Percentiles rank a stretch among this genome's conserved stretches.
phyloP scores from a whole-genome alignment of 1,140 invertebrate species.

The Zeugodacus cucurbitae region DNA sequence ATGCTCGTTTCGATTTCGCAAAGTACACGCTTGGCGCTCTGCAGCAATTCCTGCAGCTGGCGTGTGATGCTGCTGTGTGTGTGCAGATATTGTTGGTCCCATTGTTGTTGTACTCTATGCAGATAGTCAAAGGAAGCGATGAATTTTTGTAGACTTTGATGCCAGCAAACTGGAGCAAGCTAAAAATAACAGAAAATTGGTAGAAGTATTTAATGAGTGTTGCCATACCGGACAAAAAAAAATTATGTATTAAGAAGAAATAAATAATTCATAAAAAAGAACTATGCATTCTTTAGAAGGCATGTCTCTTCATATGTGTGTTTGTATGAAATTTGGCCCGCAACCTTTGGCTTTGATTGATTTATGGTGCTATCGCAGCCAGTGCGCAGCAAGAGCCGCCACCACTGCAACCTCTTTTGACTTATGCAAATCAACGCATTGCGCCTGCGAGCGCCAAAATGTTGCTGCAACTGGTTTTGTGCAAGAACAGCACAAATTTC shows the following conservation, averaged over 20 bases:
- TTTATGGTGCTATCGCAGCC: background rate
- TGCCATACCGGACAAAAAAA: background rate
- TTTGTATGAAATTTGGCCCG: background rate
- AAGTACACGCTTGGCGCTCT: slow-evolving; percentile 52
- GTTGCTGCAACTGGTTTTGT: background rate
- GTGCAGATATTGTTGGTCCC: slow-evolving; percentile 52
- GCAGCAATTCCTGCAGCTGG: slow-evolving; percentile 53
- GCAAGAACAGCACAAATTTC: background rate
- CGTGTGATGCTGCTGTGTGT: slow-evolving; percentile 46
- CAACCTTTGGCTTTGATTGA: slow-evolving; percentile 33
- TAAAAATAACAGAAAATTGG: slow-evolving; percentile 34
- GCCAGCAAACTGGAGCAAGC: slow-evolving; percentile 57
- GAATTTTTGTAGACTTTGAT: slow-evolving; percentile 58
- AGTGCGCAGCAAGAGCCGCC: background rate
- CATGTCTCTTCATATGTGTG: no score
- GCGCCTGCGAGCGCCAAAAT: background rate
- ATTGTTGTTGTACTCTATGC: slow-evolving; percentile 54
- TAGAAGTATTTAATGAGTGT: background rate
- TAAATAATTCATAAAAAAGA: background rate
- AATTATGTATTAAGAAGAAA: slow-evolving; percentile 16
- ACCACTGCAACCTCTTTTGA: background rate
- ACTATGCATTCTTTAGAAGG: background rate
- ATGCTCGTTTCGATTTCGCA: slow-evolving; percentile 59
- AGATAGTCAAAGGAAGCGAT: slow-evolving; percentile 56
- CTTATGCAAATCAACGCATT: slow-evolving; percentile 12